A percentile compares a stretch with the other conserved stretches of the same genome.
These are phyloP conservation scores for Torymus tubicola DNA, from an alignment of 2,888 invertebrate species.

Conservation along the genomic window DNA sequence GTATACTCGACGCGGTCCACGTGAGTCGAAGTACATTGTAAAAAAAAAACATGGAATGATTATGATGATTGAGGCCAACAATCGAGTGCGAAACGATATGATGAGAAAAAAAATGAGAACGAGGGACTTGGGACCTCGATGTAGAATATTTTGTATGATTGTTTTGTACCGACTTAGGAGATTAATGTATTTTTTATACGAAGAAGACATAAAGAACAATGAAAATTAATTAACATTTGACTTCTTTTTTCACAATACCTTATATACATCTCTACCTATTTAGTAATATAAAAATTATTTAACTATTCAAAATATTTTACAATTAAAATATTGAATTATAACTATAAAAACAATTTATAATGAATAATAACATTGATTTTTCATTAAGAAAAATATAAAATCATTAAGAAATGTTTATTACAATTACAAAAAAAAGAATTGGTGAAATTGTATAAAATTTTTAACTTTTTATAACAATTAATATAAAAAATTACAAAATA, in stretches of 20 bases:
- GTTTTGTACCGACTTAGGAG: constrained; percentile 74
- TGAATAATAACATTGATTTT: no score
- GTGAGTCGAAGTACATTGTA: not conserved
- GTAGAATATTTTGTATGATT: constrained; percentile 78
- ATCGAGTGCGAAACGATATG: not conserved
- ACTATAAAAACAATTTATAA: no score
- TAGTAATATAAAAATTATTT: no score
- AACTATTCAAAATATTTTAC: no score
- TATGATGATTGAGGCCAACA: not conserved
- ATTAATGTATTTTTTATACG: constrained; percentile 70
- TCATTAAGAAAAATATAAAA: no score
- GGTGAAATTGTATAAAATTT: no score
- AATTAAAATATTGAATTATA: no score
- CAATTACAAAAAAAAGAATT: no score
- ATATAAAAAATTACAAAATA: no score
- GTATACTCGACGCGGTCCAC: not conserved
- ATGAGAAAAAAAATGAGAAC: not conserved
- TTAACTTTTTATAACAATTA: no score
- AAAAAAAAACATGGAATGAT: no score
- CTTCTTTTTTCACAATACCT: constrained; percentile 4
- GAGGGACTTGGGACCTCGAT: constrained; percentile 56
- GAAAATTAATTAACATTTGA: constrained; percentile 29
- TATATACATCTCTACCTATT: not conserved
- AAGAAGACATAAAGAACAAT: constrained; percentile 60
- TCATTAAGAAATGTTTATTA: no score